Evolutionary conservation across 2,888 invertebrate genomes (phyloP).

Genomic region (Protodeltote pygarga): DNA sequence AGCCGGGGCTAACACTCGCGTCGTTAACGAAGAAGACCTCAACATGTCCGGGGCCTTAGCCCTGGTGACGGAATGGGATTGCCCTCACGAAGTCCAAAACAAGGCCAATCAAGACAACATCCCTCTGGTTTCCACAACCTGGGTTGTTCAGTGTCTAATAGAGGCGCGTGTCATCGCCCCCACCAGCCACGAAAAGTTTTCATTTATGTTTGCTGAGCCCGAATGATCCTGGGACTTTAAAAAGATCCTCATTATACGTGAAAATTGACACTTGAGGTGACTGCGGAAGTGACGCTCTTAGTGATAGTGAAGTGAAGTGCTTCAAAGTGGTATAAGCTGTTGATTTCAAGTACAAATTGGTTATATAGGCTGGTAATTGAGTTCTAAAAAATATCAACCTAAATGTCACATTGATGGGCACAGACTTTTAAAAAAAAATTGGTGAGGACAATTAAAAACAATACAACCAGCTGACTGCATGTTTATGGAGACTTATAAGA

Average conservation of each 20-base stretch:
- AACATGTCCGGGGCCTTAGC: conserved; percentile 80
- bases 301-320: conserved; percentile 54
- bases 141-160: conserved; percentile 90
- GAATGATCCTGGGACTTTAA: conserved; percentile 86
- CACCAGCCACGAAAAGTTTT: conserved; percentile 83
- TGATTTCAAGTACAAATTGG: conserved; percentile 35
- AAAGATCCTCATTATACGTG: conserved; percentile 83
- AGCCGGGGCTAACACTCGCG: conserved; percentile 83
- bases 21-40: conserved; percentile 80
- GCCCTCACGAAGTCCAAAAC: conserved; percentile 85
- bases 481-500: too few species aligned
- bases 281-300: conserved; percentile 44
- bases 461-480: too few species aligned
- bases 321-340: conserved; percentile 11
- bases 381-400: too few species aligned
- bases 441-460: too few species aligned
- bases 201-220: conserved; percentile 83
- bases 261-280: conserved; percentile 77
- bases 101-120: conserved; percentile 86
- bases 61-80: conserved; percentile 88
- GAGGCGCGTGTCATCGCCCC: conserved; percentile 85
- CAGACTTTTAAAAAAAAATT: too few species aligned
- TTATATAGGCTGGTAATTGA: conserved; percentile 16
- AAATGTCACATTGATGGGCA: too few species aligned
- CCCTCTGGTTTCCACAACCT: conserved; percentile 90